These are phyloP conservation scores for Marmota monax DNA, from an alignment of 2,113 vertebrate species.

Conservation along the genomic window DNA sequence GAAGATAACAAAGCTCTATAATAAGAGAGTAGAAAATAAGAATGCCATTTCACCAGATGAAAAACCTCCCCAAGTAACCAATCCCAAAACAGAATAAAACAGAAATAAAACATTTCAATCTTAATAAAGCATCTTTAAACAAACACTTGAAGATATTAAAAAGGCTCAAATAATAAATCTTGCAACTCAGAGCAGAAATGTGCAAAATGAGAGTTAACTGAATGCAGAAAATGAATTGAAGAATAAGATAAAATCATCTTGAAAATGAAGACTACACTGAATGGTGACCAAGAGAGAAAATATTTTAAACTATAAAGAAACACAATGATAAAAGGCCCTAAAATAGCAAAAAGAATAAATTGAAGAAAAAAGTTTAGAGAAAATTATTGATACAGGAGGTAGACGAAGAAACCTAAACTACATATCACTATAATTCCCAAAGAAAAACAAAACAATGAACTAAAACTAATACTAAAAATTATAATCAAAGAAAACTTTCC, in stretches of 20 bases:
- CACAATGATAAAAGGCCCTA: not conserved
- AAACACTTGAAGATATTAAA: slow-evolving; percentile 11
- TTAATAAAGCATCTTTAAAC: slow-evolving; percentile 34
- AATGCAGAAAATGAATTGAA: slow-evolving; percentile 20
- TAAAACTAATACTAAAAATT: slow-evolving; percentile 25
- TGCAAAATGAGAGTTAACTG: not conserved
- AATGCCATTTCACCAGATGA: slow-evolving; percentile 7
- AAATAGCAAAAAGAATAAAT: not conserved
- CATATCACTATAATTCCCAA: not conserved
- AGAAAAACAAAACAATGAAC: slow-evolving; percentile 8
- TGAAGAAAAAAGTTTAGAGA: not conserved
- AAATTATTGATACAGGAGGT: not conserved
- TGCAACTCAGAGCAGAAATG: slow-evolving; percentile 33
- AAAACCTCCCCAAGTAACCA: slow-evolving; percentile 1
- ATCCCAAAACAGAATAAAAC: not conserved
- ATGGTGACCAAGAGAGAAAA: not conserved
- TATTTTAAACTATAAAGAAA: not conserved
- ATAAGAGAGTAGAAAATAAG: slow-evolving; percentile 37
- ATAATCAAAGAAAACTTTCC: not conserved
- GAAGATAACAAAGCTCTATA: not conserved
- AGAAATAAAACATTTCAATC: not conserved
- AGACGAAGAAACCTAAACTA: not conserved
- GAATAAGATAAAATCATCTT: not conserved
- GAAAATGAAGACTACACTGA: not conserved
- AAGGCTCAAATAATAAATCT: slow-evolving; percentile 34